phyloP scores from a whole-genome alignment of 2,797 vertebrate genomes.

The Psittacula echo region DNA sequence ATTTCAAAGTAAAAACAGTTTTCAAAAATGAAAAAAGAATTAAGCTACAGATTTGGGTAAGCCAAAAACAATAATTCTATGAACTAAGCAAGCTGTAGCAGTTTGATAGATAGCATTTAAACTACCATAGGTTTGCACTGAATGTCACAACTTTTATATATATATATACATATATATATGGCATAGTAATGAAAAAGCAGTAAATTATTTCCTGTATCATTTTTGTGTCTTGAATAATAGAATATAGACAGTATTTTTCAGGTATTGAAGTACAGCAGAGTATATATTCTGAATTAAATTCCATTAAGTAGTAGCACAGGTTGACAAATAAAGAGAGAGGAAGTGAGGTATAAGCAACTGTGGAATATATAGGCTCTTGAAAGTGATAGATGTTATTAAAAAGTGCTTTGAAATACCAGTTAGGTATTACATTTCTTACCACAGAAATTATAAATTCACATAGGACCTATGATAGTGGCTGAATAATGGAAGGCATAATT shows the following conservation, averaged over 20 bases:
- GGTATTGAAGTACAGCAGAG: background rate
- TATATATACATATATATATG: background rate
- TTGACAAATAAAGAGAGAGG: background rate
- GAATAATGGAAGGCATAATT: background rate
- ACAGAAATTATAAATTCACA: background rate
- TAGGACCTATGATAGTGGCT: background rate
- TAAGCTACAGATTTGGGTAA: constrained; percentile 99
- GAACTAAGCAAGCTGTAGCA: background rate
- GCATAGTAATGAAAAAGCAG: background rate
- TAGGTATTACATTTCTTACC: background rate
- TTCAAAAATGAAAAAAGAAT: constrained; percentile 99
- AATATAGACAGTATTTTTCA: background rate
- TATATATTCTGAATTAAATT: background rate
- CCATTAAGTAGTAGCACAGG: background rate
- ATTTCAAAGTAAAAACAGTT: constrained; percentile 99
- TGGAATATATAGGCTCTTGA: background rate
- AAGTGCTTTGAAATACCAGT: background rate
- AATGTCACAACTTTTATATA: background rate
- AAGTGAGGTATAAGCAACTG: background rate
- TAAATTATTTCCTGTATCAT: background rate
- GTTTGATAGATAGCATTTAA: background rate
- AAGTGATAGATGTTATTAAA: background rate
- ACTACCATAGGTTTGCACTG: background rate
- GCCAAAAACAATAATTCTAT: constrained; percentile 27
- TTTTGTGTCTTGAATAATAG: background rate